Conservation (phyloP, 53 echinoderm and acorn worm species). For the Crossaster papposus region DNA sequence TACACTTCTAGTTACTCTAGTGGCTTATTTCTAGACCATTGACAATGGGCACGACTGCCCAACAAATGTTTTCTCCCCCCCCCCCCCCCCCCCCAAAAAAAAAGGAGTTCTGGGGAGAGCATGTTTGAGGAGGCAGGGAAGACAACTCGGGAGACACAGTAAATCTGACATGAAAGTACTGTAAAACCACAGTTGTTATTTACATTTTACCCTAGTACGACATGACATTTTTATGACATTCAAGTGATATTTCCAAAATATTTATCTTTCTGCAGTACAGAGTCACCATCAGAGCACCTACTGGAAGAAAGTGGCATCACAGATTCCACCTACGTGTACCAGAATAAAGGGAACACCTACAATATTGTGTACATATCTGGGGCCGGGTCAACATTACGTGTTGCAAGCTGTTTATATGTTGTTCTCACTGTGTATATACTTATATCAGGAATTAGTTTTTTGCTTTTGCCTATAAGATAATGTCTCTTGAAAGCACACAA, state of each 20-base stretch:
- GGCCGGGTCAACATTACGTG: slow-evolving; percentile 3
- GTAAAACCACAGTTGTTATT: background rate
- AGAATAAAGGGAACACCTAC: slow-evolving; percentile 19
- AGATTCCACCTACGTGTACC: slow-evolving; percentile 3
- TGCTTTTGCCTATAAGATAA: slow-evolving; percentile 51
- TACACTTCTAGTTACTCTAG: too few species aligned
- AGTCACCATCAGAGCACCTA: slow-evolving; percentile 11
- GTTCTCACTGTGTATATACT: background rate
- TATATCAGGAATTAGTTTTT: slow-evolving; percentile 37
- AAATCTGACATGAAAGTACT: background rate
- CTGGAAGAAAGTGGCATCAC: background rate
- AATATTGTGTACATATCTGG: background rate
- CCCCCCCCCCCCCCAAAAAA: too few species aligned
- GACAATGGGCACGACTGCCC: too few species aligned
- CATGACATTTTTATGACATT: background rate
- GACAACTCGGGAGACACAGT: background rate
- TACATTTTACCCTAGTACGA: background rate
- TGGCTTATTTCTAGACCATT: too few species aligned
- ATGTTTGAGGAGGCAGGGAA: too few species aligned
- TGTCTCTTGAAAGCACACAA: background rate
- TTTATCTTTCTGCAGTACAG: slow-evolving; percentile 17
- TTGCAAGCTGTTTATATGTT: slow-evolving; percentile 1
- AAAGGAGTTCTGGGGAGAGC: too few species aligned
- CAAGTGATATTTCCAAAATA: background rate
- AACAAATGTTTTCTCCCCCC: too few species aligned